A percentile compares a stretch with the other conserved stretches of the same genome.
Conservation (phyloP, 2,888 invertebrate species). For the Nemurella pictetii region DNA sequence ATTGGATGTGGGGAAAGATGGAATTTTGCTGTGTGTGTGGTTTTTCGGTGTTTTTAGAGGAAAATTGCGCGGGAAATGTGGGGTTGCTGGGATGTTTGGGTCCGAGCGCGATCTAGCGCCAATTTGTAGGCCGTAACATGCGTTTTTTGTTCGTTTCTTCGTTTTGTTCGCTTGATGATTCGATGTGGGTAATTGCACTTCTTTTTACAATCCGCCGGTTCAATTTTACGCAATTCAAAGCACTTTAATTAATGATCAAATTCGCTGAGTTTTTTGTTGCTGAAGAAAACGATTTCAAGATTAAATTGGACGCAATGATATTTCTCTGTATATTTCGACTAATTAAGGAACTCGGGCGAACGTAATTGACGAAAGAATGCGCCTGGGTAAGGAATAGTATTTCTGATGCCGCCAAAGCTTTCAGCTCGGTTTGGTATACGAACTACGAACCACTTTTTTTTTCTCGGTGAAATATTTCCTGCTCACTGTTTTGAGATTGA, state of each 20-base stretch:
- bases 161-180: neutral
- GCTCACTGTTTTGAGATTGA: no score
- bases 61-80: neutral
- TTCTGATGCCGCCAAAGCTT: neutral
- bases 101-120: no score
- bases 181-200: neutral
- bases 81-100: neutral
- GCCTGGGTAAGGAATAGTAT: no score
- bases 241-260: neutral
- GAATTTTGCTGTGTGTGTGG: neutral
- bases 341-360: neutral
- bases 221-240: neutral
- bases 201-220: neutral
- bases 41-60: neutral
- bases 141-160: neutral
- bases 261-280: neutral
- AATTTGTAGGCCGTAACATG: no score
- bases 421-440: neutral
- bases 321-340: neutral
- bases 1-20: neutral
- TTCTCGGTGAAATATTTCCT: neutral
- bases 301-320: neutral
- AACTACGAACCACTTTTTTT: neutral
- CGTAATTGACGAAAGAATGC: no score
- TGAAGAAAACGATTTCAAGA: neutral